Conservation (phyloP, 2,888 invertebrate genomes). For the Drosophila formosana region DNA sequence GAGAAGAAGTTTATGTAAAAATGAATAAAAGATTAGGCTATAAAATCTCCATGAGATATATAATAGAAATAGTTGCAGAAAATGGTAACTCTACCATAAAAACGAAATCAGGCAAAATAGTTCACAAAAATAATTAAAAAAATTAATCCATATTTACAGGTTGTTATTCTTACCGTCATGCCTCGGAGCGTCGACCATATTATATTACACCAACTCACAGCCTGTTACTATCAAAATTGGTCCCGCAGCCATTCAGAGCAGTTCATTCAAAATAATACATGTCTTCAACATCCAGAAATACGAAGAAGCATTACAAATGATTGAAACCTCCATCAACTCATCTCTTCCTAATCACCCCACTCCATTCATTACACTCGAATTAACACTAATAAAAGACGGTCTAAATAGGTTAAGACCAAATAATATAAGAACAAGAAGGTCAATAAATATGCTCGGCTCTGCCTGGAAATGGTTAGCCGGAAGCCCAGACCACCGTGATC, state of each 20-base stretch:
- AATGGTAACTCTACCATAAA: constrained; percentile 6
- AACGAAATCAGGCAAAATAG: constrained; percentile 12
- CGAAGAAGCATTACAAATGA: neutral
- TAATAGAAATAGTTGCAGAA: constrained; percentile 13
- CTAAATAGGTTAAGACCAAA: neutral
- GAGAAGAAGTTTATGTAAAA: constrained; percentile 13
- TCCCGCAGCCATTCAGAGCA: too few relatives aligned
- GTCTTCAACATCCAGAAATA: neutral
- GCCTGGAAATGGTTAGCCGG: constrained; percentile 6
- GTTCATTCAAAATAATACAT: neutral
- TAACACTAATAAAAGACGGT: neutral
- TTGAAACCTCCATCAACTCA: neutral
- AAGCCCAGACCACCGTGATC: neutral
- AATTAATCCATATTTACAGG: neutral
- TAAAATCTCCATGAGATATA: constrained; percentile 1
- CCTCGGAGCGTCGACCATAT: neutral
- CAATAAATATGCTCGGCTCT: constrained; percentile 6
- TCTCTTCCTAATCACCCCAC: neutral
- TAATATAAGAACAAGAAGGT: neutral
- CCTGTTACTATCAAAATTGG: neutral
- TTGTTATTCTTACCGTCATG: neutral
- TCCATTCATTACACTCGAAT: neutral
- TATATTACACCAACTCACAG: neutral
- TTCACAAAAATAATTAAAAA: constrained; percentile 11
- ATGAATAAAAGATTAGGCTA: constrained; percentile 20